Base-by-base conservation (phyloP, 2,797 vertebrate species). In the Hybognathus amarus region DNA sequence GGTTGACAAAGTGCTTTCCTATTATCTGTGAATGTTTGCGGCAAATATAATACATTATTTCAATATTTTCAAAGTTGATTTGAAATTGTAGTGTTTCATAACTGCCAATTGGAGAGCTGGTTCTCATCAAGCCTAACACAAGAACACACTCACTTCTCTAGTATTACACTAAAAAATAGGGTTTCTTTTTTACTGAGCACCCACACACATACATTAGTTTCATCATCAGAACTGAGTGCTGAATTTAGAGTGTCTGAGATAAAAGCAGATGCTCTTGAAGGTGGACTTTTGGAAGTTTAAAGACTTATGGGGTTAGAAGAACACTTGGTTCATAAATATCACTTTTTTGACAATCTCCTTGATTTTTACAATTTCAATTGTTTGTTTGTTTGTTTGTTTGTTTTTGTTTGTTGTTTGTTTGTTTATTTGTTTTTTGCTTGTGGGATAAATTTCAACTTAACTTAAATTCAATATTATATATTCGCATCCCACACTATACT, bases 31-130 rank as follows among this genome's bases (percentile, higher is more conserved):
- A 66, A 24, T 64, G 20, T 73, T 63, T 73, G 56, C 22, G 11
- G 30, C 61, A 69, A 50, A 75, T 33, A 27, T 81, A 22, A n/a
- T 52, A 5, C 18, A 67, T 79, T 52, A 54, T 33, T 52, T 68
- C 5, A 38, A 47, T 79, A 36, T 79, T 47, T 42, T 47, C 27
- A 50, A 13, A 15, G 77, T 68, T 54, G 22, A 54, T 24, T 18
- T 79, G 27, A 77, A 47, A 64, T 13, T 30, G 18, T 33, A 18
- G 40, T 64, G 30, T 13, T 22, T 56, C 22, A 47, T 64, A 22
- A 20, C 6, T 77, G 24, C 3, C 18, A 64, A 40, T 27, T 40
- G 9, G 20, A 20, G 71, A 74, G 33, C 15, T 61, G 18, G 24
- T 59, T 59, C 22, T 59, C 22, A 76, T 59, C 52, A 24, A 18